These are phyloP conservation scores for Ostrea edulis DNA, from an alignment of 1,140 invertebrate genomes.

Conservation along the genomic window DNA sequence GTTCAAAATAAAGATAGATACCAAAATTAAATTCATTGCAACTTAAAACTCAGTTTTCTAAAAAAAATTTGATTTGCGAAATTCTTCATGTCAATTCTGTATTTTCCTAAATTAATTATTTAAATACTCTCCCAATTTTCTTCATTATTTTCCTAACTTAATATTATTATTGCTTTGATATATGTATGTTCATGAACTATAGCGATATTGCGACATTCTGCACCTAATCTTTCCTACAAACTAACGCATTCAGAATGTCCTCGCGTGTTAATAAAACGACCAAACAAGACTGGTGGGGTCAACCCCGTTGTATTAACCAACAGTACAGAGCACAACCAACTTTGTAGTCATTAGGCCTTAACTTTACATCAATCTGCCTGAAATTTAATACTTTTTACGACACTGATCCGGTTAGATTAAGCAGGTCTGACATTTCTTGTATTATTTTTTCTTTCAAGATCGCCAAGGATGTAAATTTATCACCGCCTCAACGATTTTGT, in stretches of 20 bases:
- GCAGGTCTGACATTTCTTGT: slow-evolving; percentile 25
- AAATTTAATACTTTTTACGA: slow-evolving; percentile 40
- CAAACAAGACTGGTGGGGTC: neutral
- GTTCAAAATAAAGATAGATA: too few relatives aligned
- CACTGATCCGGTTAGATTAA: slow-evolving; percentile 40
- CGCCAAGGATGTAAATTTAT: slow-evolving; percentile 37
- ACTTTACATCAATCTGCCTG: slow-evolving; percentile 36
- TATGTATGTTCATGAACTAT: too few relatives aligned
- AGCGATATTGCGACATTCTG: too few relatives aligned
- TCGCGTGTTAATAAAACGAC: neutral
- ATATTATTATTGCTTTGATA: too few relatives aligned
- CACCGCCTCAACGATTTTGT: slow-evolving; percentile 37
- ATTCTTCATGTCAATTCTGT: too few relatives aligned
- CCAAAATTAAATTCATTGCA: too few relatives aligned
- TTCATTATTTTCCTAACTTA: too few relatives aligned
- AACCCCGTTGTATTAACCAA: neutral
- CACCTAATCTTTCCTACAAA: too few relatives aligned
- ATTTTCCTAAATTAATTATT: too few relatives aligned
- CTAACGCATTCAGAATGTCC: neutral
- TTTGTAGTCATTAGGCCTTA: slow-evolving; percentile 1
- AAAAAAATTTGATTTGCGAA: too few relatives aligned
- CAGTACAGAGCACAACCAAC: neutral
- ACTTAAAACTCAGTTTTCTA: too few relatives aligned
- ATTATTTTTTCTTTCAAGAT: slow-evolving; percentile 43
- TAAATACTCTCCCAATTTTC: too few relatives aligned